Base-by-base conservation (phyloP, 2,888 invertebrate species). In the Pyrgus malvae region DNA sequence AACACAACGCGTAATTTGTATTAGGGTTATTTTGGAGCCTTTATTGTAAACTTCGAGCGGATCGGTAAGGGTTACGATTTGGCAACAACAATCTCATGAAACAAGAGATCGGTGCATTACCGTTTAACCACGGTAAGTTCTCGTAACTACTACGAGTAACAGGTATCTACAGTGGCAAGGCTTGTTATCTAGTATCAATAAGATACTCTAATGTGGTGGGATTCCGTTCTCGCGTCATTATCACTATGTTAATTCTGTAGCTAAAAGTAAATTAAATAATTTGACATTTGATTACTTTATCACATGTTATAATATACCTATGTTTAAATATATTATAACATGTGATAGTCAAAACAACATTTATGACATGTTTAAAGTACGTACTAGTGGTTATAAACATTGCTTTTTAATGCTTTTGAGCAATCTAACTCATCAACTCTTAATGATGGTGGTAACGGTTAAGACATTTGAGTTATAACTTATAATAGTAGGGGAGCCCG, bases 181-280 rank as follows among this genome's bases (percentile, higher is more conserved):
- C 55, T 64, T 54, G 70, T 78, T 89, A 89, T 89, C 88, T 64
- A 78, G 72, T 80, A 77, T 80, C 80, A 89, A 88, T 87, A 87
- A 83, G 85, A 86, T 88, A 87, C 74, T 76, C 72, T 76, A 74
- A 71, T 79, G 76, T 76, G 70, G 73, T 72, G 70, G 74, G 71
- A 78, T 78, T 72, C 70, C 72, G 71, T 72, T 78, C 75, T 72
- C 44, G 16, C 54, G 45, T 63, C 54, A 44, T 63, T 66, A 61
- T 64, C 61, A 51, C 11, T 21, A 40, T 35, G 27, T 38, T 48
- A 44, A 46, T 21, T 33, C 11, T 53, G 29, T 46, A 54, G 23
- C 46, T 40, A 46, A 29, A 45, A 33, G 16, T 33, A 46, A 49
- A 40, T 49, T 49, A 27, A 37, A 38, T 38, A 35, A 54, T 44